Percentiles rank a stretch among this genome's conserved stretches.
Evolutionary conservation across 2,113 vertebrate species (phyloP).

Genomic region (Oreotragus oreotragus): DNA sequence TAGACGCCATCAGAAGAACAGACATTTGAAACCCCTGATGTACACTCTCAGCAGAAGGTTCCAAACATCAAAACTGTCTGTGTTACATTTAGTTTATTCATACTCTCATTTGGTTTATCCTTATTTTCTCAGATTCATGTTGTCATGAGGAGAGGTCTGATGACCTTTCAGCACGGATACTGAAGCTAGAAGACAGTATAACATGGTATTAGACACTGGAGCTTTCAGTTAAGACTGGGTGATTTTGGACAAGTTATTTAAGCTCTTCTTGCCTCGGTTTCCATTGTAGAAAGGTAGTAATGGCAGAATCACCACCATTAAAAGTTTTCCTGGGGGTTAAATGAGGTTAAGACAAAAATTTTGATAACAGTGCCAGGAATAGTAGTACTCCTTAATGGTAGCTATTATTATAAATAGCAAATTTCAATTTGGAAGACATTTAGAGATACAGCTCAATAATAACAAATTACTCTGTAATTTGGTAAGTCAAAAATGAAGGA

Average conservation of each 20-base stretch:
- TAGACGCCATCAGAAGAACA: not conserved
- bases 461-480: not conserved
- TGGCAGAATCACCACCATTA: not conserved
- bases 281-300: not conserved
- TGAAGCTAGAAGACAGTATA: not conserved
- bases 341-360: not conserved
- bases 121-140: not conserved
- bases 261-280: not conserved
- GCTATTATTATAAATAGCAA: not conserved
- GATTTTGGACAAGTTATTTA: not conserved
- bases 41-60: not conserved
- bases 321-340: not conserved
- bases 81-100: not conserved
- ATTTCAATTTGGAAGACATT: not conserved
- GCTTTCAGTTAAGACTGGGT: not conserved
- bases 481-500: not conserved
- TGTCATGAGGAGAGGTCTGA: not conserved
- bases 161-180: not conserved
- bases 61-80: not conserved
- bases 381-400: not conserved
- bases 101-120: not conserved
- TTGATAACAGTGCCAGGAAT: not conserved
- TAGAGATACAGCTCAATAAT: not conserved
- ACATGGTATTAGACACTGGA: not conserved
- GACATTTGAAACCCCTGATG: not conserved